Conservation (phyloP, 2,797 vertebrate species). For the Sus cebifrons region DNA sequence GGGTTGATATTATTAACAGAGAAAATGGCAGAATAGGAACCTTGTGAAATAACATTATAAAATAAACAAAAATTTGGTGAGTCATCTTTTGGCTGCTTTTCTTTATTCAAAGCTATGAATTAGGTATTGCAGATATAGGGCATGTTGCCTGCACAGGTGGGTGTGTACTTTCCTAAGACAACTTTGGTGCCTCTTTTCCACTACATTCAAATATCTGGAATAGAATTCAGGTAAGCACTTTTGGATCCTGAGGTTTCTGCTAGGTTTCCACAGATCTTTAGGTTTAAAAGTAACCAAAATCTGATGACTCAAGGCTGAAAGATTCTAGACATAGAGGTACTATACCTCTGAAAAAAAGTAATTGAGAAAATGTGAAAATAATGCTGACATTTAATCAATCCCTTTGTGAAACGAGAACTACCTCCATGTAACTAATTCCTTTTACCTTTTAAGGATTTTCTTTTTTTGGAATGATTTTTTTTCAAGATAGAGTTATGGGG, state of each 20-base stretch:
- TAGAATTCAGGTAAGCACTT: rapidly evolving
- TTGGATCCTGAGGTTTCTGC: no score
- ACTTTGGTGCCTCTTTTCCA: rapidly evolving
- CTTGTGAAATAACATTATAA: background rate
- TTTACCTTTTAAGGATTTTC: background rate
- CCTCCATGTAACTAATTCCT: rapidly evolving
- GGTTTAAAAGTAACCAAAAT: background rate
- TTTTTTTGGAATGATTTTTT: background rate
- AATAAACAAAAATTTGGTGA: background rate
- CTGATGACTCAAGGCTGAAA: background rate
- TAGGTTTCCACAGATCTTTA: rapidly evolving
- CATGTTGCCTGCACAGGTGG: rapidly evolving
- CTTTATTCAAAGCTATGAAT: background rate
- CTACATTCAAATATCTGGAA: background rate
- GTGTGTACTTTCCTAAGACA: background rate
- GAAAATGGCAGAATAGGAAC: background rate
- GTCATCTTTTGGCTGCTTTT: background rate
- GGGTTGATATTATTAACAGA: background rate
- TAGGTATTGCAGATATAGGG: background rate
- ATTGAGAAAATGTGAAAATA: rapidly evolving
- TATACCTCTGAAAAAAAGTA: no score
- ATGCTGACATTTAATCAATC: rapidly evolving
- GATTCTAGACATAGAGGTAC: no score
- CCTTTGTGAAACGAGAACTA: rapidly evolving
- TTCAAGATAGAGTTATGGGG: background rate